Evolutionary conservation across 2,888 invertebrate genomes (phyloP), one percentile per base, ranked within the genome.

Genomic region (Nymphalis polychloros): DNA sequence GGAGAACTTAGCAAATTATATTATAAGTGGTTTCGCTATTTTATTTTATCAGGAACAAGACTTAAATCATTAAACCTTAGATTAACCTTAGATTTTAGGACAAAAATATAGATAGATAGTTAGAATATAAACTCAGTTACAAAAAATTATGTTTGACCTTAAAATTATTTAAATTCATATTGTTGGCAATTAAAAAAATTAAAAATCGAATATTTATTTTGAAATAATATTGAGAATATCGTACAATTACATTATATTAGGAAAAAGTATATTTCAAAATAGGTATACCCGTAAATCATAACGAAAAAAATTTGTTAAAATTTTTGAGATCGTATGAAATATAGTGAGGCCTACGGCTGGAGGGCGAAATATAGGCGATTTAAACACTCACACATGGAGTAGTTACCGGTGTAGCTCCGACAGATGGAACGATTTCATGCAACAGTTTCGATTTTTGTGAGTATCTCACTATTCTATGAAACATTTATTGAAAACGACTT

Each of bases 231-330:
- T 31, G 6, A 31, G 27, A 31, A 31, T 31, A 31, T 31, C 27
- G 6, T 31, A 31, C 7, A 41, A 41, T 41, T 41, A 13, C 13
- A 41, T 7, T 20, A 8, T 10, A 2, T 8, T 19, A 50, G 27
- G 27, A 31, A 23, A 23, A 19, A n/a, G 20, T 19, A 23, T 6
- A 53, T 31, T 27, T 77, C 77, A 19, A 77, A 47, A 77, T 76
- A 23, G 1, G 23, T 23, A 76, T 16, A 73, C 72, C 1, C 77
- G 77, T 10, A 78, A 78, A 57, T 79, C 79, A 1, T 76, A 76
- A 70, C 75, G 75, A 50, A 31, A 74, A 64, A 49, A 70, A 66
- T 8, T 69, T 6, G 27, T 31, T 16, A 10, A 55, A 55, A 31
- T 55, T 55, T 35, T 57, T 19, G 19, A 35, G 35, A 19, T 19